Evolutionary conservation across 2,888 invertebrate genomes (phyloP).

Genomic region (Campoplex capitator): DNA sequence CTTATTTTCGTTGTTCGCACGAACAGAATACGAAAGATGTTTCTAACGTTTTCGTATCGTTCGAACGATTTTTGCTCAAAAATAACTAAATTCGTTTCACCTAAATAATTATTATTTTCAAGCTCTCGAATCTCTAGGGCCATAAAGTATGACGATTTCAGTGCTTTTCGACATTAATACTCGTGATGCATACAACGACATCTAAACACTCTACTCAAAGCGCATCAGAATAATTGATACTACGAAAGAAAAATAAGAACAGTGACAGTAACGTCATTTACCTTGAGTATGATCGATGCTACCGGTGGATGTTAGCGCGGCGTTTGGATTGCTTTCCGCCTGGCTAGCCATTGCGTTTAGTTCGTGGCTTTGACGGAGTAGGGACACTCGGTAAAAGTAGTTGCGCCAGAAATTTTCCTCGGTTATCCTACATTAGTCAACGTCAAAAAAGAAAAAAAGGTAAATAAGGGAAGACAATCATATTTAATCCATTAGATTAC

Average conservation of each 20-base stretch:
- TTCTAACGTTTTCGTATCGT: not conserved
- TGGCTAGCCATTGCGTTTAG: constrained; percentile 88
- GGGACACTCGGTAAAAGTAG: constrained; percentile 99
- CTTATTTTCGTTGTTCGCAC: no score
- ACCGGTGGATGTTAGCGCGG: constrained; percentile 80
- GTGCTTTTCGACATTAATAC: constrained; percentile 24
- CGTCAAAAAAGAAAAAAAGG: not conserved
- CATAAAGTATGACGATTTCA: constrained; percentile 7
- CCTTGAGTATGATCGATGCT: constrained; percentile 88
- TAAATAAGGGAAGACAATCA: not conserved
- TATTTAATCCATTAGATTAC: constrained; percentile 1
- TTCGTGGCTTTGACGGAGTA: constrained; percentile 98
- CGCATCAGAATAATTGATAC: constrained; percentile 43
- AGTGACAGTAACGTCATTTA: constrained; percentile 77
- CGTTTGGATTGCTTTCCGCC: constrained; percentile 82
- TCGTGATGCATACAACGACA: constrained; percentile 51
- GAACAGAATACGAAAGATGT: no score
- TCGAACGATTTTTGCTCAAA: not conserved
- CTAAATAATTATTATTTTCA: not conserved
- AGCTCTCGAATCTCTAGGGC: not conserved
- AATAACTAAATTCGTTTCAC: not conserved
- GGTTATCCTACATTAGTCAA: constrained; percentile 89
- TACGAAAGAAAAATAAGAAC: constrained; percentile 1
- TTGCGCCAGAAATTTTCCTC: constrained; percentile 99
- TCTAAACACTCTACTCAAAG: constrained; percentile 52